phyloP scores from a whole-genome alignment of 2,797 vertebrate genomes.

The Rhincodon typus region DNA sequence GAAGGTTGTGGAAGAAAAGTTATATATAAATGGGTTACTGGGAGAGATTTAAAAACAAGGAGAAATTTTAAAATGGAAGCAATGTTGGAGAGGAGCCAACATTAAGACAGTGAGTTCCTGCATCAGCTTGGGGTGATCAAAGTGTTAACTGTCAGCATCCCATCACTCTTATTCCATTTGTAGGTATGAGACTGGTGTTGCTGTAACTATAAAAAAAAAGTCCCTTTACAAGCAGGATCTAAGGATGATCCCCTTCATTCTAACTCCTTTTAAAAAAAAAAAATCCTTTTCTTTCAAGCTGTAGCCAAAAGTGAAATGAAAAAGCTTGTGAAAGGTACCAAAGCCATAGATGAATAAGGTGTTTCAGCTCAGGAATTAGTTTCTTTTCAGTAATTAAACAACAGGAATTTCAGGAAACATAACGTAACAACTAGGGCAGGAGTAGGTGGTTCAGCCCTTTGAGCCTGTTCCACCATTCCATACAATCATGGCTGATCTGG shows the following conservation, averaged over 20 bases:
- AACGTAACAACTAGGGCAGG: too few species aligned
- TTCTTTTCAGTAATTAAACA: background rate
- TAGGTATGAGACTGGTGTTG: background rate
- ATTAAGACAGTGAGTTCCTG: background rate
- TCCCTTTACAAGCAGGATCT: background rate
- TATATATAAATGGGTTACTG: too few species aligned
- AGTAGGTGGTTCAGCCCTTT: background rate
- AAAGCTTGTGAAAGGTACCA: too few species aligned
- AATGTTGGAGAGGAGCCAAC: background rate
- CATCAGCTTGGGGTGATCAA: background rate
- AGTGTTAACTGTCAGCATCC: background rate
- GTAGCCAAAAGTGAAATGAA: background rate
- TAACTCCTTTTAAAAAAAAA: background rate
- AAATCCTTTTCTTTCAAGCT: background rate
- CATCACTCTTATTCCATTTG: too few species aligned
- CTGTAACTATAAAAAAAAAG: background rate
- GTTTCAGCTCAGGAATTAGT: background rate
- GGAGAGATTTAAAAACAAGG: too few species aligned
- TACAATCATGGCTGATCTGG: too few species aligned
- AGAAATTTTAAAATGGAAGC: background rate
- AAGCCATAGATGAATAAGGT: background rate
- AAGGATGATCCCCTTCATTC: background rate
- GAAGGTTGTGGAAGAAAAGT: background rate
- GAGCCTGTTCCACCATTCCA: too few species aligned
- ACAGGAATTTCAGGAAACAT: too few species aligned